Conservation (phyloP, 2,888 invertebrate genomes). For the Eucera pruinosa region DNA sequence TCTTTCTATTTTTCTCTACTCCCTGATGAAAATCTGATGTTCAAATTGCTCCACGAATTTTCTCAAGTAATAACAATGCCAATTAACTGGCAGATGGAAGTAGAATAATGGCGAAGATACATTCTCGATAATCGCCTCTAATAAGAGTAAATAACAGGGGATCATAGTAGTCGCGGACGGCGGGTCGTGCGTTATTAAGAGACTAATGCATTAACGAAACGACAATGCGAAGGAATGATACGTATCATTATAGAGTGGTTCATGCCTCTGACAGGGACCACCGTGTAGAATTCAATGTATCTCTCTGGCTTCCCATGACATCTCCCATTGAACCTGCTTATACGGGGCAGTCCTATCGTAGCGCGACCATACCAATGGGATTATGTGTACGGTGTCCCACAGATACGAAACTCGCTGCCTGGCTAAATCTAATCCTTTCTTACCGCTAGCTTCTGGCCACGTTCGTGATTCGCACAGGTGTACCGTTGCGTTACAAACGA, state of each 20-base stretch:
- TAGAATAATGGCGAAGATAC: background rate
- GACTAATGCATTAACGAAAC: slow-evolving; percentile 35
- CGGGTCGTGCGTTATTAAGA: slow-evolving; percentile 36
- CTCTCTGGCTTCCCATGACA: slow-evolving; percentile 53
- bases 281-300: slow-evolving; percentile 56
- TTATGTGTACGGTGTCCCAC: slow-evolving; percentile 17
- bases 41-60: too few species aligned
- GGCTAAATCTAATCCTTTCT: slow-evolving; percentile 53
- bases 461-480: slow-evolving; percentile 35
- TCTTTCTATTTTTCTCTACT: too few species aligned
- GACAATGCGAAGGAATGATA: slow-evolving; percentile 43
- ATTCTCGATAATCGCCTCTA: background rate
- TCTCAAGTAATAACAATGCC: background rate
- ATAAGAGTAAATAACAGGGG: slow-evolving; percentile 38
- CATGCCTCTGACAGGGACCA: slow-evolving; percentile 46
- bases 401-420: slow-evolving; percentile 33
- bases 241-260: slow-evolving; percentile 46
- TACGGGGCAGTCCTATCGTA: slow-evolving; percentile 26
- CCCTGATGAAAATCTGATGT: too few species aligned
- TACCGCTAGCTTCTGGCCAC: slow-evolving; percentile 13
- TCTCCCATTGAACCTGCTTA: slow-evolving; percentile 58
- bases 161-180: slow-evolving; percentile 13
- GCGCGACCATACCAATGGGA: slow-evolving; percentile 25
- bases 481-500: background rate
- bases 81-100: background rate